Base-by-base conservation (phyloP, 2,113 vertebrate species). In the Tiliqua scincoides region DNA sequence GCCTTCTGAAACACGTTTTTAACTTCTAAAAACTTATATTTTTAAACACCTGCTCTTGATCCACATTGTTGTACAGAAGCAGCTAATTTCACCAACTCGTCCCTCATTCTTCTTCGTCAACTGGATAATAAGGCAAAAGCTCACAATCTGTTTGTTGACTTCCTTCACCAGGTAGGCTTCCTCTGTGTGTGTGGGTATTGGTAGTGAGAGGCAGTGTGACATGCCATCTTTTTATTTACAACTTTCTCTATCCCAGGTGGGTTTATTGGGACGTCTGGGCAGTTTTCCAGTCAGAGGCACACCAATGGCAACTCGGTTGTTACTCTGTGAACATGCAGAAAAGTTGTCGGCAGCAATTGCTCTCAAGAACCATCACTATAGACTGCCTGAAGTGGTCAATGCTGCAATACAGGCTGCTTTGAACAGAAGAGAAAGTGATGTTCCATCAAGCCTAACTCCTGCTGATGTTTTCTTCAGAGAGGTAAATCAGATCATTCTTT, bases 61-160 rank as follows among this genome's bases (percentile, higher is more conserved):
- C 18, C 4, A 8, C 6, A 18, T 87, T 89, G 90, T 88, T 80
- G 82, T 54, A 17, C 93, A 99, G 99, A 99, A 94, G 97, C 97
- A 25, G 94, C 94, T n/a, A 98, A 98, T 74, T 98, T 99, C 65
- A 97, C 97, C 78, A 97, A 98, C 86, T 98, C 97, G 0, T 99
- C 98, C 10, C 97, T 99, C 83, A 98, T 99, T 92, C 97, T 99
- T 91, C 98, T 99, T 87, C 98, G 98, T 95, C 99, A 99, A 89
- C 95, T 99, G 27, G 99, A 99, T 89, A 99, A 99, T 94, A 99
- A 99, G 93, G 97, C 98, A 97, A 99, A 99, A 93, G 99, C 99
- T n/a, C 98, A 99, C 85, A 96, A 96, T 32, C 97, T 97, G 93
- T 98, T 98, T 89, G 95, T 99, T 96, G 98, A 99, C 91, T 99